Evolutionary conservation across 2,797 vertebrate species (phyloP).

Genomic region (Stomatorhinus walkeri): DNA sequence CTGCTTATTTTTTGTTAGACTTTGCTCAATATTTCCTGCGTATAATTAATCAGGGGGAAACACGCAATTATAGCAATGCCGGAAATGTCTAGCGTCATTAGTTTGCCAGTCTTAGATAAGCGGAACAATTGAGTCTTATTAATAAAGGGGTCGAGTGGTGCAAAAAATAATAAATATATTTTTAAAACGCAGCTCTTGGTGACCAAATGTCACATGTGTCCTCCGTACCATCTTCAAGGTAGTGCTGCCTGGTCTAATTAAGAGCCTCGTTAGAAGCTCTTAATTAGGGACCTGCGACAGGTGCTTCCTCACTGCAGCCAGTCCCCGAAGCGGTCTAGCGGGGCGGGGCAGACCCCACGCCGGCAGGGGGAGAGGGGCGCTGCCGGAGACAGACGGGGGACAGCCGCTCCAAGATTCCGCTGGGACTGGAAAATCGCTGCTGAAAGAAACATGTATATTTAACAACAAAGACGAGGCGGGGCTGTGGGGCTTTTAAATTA

Average conservation of each 20-base stretch:
- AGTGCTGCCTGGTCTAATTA: not conserved
- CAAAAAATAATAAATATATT: not conserved
- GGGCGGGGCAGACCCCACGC: not conserved
- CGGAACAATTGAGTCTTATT: not conserved
- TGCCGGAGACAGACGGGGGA: not conserved
- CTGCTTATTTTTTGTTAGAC: not conserved
- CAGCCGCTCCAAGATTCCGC: not conserved
- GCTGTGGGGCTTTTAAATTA: not conserved
- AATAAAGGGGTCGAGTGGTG: not conserved
- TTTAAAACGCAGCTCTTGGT: not conserved
- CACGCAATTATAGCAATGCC: not conserved
- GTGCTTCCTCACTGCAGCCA: conserved; percentile 7
- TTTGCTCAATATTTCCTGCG: not conserved
- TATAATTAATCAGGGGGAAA: not conserved
- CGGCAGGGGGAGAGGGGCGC: not conserved
- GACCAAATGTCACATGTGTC: not conserved
- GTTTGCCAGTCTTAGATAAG: not conserved
- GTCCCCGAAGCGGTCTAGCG: not conserved
- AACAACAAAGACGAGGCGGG: not conserved
- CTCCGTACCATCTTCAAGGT: not conserved
- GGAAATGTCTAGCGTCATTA: not conserved
- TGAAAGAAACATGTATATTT: not conserved
- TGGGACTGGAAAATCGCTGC: not conserved
- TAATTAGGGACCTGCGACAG: conserved; percentile 1
- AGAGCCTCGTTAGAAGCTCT: conserved; percentile 3